A percentile compares a stretch with the other conserved stretches of the same genome.
These are phyloP conservation scores for Nomada flava DNA, from an alignment of 2,888 invertebrate species.

Conservation along the genomic window DNA sequence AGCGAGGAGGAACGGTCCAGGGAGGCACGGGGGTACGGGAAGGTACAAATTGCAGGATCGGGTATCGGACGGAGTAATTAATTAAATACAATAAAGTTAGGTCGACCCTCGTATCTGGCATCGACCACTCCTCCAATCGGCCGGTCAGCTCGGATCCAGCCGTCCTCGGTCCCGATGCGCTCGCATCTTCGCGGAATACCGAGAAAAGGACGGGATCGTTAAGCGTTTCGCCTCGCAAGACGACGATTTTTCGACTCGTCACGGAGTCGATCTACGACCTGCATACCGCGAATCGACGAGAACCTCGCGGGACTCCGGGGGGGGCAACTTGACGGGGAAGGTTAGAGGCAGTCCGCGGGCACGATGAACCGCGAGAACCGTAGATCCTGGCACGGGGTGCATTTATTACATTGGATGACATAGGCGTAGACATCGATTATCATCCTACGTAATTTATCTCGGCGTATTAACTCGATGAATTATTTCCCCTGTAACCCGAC, in stretches of 20 bases:
- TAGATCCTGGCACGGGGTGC: slow-evolving; percentile 43
- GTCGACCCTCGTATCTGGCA: slow-evolving; percentile 79
- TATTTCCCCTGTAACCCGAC: slow-evolving; percentile 54
- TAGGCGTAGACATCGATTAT: slow-evolving; percentile 62
- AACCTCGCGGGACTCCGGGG: slow-evolving; percentile 9
- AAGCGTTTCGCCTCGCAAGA: slow-evolving; percentile 29
- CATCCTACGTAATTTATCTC: slow-evolving; percentile 55
- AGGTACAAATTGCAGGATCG: slow-evolving; percentile 80
- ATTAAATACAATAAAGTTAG: slow-evolving; percentile 81
- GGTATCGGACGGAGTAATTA: slow-evolving; percentile 79
- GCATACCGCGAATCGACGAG: slow-evolving; percentile 42
- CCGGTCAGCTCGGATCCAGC: slow-evolving; percentile 62
- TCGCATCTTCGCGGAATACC: slow-evolving; percentile 63
- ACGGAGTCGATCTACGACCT: slow-evolving; percentile 33
- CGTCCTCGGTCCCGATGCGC: slow-evolving; percentile 67
- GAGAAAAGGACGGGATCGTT: slow-evolving; percentile 57
- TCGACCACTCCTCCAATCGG: slow-evolving; percentile 79
- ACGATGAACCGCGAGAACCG: slow-evolving; percentile 42
- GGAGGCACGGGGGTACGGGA: slow-evolving; percentile 51
- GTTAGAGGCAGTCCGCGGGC: not conserved
- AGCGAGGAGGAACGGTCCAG: slow-evolving; percentile 48
- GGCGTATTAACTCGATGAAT: slow-evolving; percentile 47
- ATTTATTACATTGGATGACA: slow-evolving; percentile 59
- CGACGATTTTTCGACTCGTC: slow-evolving; percentile 54
- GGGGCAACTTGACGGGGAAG: not conserved